These are phyloP conservation scores for Telenomus remus DNA, from an alignment of 1,140 invertebrate genomes.

Conservation along the genomic window DNA sequence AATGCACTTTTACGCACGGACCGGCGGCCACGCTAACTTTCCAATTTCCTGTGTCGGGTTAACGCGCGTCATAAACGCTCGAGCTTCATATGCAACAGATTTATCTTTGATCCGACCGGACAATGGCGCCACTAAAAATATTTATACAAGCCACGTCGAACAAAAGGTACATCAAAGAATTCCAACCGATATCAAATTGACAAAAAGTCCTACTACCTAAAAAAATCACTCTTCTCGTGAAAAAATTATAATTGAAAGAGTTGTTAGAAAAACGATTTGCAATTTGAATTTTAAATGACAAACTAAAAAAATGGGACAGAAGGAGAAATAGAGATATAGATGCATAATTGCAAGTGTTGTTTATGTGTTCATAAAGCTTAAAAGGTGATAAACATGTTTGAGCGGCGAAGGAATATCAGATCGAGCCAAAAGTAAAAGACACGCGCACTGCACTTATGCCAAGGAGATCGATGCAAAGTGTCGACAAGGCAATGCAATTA, in stretches of 20 bases:
- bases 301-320: neutral
- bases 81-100: constrained; percentile 51
- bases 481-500: constrained; percentile 46
- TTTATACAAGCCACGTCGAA: neutral
- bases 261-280: no score
- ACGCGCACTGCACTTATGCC: constrained; percentile 28
- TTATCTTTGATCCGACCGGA: constrained; percentile 49
- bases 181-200: neutral
- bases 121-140: constrained; percentile 30
- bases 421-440: constrained; percentile 16
- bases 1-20: constrained; percentile 22
- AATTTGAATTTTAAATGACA: no score
- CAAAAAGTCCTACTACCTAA: no score
- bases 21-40: constrained; percentile 34
- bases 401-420: constrained; percentile 16
- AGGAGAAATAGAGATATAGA: no score
- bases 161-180: neutral
- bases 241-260: no score
- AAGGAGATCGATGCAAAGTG: constrained; percentile 49
- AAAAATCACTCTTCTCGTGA: no score
- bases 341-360: neutral
- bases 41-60: constrained; percentile 49
- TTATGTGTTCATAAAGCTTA: constrained; percentile 9
- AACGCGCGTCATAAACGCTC: constrained; percentile 45
- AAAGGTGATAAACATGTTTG: constrained; percentile 35